These are phyloP conservation scores for Triplophysa yarkandensis DNA, from an alignment of 2,797 vertebrate species.

Conservation along the genomic window DNA sequence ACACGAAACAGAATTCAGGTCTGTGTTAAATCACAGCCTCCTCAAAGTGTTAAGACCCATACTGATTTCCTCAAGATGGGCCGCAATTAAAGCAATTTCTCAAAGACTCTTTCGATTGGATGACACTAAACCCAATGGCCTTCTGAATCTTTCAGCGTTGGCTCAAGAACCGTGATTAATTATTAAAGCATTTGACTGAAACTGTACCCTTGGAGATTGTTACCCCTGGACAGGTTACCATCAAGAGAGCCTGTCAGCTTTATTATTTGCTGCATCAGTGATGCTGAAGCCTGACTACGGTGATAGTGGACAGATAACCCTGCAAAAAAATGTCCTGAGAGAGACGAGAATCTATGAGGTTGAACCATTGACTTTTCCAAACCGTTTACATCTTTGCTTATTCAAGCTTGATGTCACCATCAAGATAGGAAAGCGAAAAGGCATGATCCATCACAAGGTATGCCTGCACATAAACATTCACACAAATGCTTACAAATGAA, in stretches of 20 bases:
- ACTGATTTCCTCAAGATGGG: background rate
- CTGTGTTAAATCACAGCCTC: conserved; percentile 6
- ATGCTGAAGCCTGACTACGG: conserved; percentile 55
- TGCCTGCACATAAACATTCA: conserved; percentile 28
- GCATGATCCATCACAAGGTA: conserved; percentile 57
- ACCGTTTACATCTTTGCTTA: conserved; percentile 56
- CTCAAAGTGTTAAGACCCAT: background rate
- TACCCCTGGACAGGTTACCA: conserved; percentile 10
- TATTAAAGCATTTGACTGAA: conserved; percentile 71
- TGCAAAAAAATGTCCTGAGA: conserved; percentile 31
- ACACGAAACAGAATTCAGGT: background rate
- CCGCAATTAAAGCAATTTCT: conserved; percentile 18
- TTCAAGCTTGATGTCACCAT: conserved; percentile 30
- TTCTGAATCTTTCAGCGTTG: conserved; percentile 67
- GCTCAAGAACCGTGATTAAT: conserved; percentile 67
- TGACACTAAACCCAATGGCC: conserved; percentile 65
- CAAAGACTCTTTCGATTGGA: conserved; percentile 43
- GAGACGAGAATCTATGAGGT: conserved; percentile 17
- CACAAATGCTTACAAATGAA: conserved; percentile 2
- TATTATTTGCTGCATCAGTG: conserved; percentile 63
- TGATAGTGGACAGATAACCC: conserved; percentile 50
- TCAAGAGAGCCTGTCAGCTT: conserved; percentile 57
- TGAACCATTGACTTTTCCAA: conserved; percentile 44
- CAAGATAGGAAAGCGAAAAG: conserved; percentile 47
- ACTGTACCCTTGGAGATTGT: conserved; percentile 58